Conservation (phyloP, 2,888 invertebrate species). For the Siphlonurus alternatus region DNA sequence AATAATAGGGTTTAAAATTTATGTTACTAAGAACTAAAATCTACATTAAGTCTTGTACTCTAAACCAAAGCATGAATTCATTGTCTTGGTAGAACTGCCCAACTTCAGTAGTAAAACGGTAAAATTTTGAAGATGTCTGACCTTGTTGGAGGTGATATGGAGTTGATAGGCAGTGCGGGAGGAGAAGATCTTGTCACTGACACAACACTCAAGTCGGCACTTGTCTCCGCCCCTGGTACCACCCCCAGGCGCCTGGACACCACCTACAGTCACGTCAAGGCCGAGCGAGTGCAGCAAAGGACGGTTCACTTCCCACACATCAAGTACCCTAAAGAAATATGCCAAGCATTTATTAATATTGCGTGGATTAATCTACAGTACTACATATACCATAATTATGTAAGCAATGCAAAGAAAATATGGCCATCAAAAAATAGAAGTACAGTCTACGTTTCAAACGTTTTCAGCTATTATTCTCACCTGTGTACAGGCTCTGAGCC, state of each 20-base stretch:
- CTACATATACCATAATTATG: not conserved
- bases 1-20: too few species aligned
- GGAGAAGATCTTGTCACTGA: slow-evolving; percentile 31
- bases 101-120: too few species aligned
- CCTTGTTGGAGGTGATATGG: slow-evolving; percentile 31
- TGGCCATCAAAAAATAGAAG: too few species aligned
- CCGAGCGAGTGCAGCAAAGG: slow-evolving; percentile 28
- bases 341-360: slow-evolving; percentile 12
- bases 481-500: slow-evolving; percentile 19
- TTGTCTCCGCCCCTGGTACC: slow-evolving; percentile 19
- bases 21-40: too few species aligned
- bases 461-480: too few species aligned
- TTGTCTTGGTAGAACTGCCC: too few species aligned
- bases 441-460: too few species aligned
- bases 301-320: slow-evolving; percentile 34
- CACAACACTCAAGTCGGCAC: slow-evolving; percentile 33
- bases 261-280: slow-evolving; percentile 29
- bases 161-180: slow-evolving; percentile 32
- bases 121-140: slow-evolving; percentile 14
- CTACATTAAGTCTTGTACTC: too few species aligned
- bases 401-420: too few species aligned
- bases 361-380: slow-evolving; percentile 5
- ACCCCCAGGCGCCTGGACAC: slow-evolving; percentile 27
- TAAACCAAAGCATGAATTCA: too few species aligned
- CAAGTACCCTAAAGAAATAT: slow-evolving; percentile 25